These are phyloP conservation scores for Neuroscelio doddi DNA, from an alignment of 2,888 invertebrate species.

Conservation along the genomic window DNA sequence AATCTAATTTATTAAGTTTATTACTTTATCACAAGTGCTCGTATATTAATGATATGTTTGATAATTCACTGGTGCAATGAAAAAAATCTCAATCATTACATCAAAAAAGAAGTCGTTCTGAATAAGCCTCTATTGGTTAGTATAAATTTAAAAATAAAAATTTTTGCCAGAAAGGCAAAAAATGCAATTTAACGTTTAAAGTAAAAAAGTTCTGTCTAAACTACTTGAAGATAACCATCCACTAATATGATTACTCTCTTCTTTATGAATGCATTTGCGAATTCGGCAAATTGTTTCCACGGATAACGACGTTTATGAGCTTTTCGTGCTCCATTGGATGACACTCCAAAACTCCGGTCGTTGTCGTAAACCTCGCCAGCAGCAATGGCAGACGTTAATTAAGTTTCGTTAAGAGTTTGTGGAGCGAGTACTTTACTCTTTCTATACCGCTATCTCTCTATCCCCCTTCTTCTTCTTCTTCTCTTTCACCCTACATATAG, in stretches of 20 bases:
- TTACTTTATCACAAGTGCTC: constrained; percentile 35
- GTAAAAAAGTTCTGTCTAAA: neutral
- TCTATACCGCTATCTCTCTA: constrained; percentile 40
- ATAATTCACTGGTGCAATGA: constrained; percentile 11
- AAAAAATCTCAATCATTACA: neutral
- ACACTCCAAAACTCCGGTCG: constrained; percentile 48
- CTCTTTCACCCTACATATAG: constrained; percentile 11
- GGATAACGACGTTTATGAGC: constrained; percentile 52
- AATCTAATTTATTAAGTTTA: constrained; percentile 33
- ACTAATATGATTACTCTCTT: constrained; percentile 44
- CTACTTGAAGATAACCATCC: constrained; percentile 10
- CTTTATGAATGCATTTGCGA: constrained; percentile 51
- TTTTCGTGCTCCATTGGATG: constrained; percentile 46
- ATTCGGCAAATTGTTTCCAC: constrained; percentile 49
- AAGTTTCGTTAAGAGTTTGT: constrained; percentile 65
- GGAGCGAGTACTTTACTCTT: constrained; percentile 48
- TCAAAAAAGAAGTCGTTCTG: constrained; percentile 24
- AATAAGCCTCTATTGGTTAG: neutral
- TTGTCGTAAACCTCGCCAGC: constrained; percentile 58
- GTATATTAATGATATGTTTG: constrained; percentile 27
- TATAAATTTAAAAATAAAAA: neutral
- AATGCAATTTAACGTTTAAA: neutral
- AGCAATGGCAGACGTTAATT: constrained; percentile 66
- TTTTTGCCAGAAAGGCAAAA: neutral
- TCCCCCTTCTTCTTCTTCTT: constrained; percentile 44